Evolutionary conservation across 2,888 invertebrate genomes (phyloP).

Genomic region (Microctonus aethiopoides): DNA sequence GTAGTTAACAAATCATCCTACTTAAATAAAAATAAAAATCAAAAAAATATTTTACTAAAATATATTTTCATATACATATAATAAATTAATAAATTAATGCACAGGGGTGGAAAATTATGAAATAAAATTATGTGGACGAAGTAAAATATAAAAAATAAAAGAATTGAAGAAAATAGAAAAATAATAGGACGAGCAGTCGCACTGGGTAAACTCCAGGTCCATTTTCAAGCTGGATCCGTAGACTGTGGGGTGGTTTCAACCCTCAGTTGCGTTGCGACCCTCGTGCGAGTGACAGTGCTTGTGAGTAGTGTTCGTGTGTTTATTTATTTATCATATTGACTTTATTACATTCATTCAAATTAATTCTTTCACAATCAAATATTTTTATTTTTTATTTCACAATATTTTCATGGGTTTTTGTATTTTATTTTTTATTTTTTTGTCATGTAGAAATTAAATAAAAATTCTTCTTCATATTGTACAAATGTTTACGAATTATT

Average conservation of each 20-base stretch:
- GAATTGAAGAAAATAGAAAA: background rate
- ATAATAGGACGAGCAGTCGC: conserved; percentile 7
- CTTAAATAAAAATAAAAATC: no score
- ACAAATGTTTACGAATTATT: no score
- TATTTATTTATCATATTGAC: no score
- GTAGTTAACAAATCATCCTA: background rate
- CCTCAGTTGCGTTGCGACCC: conserved; percentile 49
- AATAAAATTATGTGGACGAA: background rate
- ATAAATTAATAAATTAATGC: background rate
- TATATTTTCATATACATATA: no score
- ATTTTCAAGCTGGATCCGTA: conserved; percentile 7
- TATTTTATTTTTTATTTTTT: no score
- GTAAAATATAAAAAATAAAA: background rate
- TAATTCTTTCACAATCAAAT: no score
- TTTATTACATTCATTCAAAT: no score
- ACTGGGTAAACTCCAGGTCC: conserved; percentile 25
- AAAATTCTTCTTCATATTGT: no score
- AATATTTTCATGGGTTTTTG: no score
- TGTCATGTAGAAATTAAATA: no score
- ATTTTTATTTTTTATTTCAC: no score
- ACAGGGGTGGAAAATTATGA: background rate
- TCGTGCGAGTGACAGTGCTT: conserved; percentile 38
- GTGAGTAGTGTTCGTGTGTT: background rate
- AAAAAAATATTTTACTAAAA: no score
- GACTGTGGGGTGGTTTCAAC: conserved; percentile 39